phyloP scores from a whole-genome alignment of 2,888 invertebrate genomes.

The Schizaphis graminum region DNA sequence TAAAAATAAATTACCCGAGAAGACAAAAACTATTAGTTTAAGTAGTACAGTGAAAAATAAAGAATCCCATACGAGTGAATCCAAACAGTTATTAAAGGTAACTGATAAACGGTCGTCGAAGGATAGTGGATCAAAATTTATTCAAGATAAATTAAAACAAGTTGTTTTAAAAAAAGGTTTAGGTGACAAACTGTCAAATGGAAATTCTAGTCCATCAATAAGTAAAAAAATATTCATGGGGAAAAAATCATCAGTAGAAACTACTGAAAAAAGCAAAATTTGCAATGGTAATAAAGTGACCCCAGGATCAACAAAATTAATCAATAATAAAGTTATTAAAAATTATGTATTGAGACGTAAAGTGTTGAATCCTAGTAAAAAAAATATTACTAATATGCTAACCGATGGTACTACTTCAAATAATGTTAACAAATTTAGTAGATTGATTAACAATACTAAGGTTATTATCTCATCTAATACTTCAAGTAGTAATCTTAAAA shows the following conservation, averaged over 20 bases:
- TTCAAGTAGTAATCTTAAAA: background rate
- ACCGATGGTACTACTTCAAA: background rate
- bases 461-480: background rate
- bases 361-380: background rate
- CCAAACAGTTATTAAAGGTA: constrained; percentile 4
- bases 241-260: background rate
- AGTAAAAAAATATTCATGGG: background rate
- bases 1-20: background rate
- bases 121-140: background rate
- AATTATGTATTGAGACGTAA: constrained; percentile 40
- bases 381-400: background rate
- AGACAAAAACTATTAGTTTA: constrained; percentile 27
- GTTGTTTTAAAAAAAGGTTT: constrained; percentile 5
- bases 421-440: background rate
- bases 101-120: background rate
- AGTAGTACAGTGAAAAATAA: background rate
- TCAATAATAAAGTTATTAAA: constrained; percentile 10
- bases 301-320: background rate
- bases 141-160: constrained; percentile 8
- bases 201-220: background rate
- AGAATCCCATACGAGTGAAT: background rate
- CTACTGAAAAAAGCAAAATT: background rate
- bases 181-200: background rate
- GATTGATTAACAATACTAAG: background rate
- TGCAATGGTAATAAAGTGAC: background rate